Percentiles rank a stretch among this genome's conserved stretches.
Conservation (phyloP, 2,113 vertebrate species). For the Alexandromys fortis region DNA sequence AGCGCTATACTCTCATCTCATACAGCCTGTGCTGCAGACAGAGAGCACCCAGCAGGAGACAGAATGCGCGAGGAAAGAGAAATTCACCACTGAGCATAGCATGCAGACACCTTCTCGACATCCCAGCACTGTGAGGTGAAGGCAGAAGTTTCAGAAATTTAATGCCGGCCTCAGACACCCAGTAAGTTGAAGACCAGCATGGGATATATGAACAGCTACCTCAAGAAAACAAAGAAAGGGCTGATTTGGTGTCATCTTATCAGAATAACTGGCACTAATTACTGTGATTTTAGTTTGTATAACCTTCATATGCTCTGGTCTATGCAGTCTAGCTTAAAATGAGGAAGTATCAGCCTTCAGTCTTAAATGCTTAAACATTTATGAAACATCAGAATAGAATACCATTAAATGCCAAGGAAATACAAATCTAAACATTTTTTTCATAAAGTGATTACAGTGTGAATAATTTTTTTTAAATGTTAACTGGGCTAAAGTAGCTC, state of each 20-base stretch:
- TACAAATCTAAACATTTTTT: neutral
- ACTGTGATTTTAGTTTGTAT: neutral
- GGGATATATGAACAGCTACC: neutral
- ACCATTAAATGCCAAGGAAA: neutral
- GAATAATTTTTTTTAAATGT: neutral
- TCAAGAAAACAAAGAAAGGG: neutral
- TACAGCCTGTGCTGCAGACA: neutral
- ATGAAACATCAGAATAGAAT: neutral
- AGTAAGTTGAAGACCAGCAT: neutral
- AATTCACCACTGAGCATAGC: neutral
- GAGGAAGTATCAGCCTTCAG: neutral
- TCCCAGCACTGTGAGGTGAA: neutral
- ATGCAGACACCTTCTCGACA: neutral
- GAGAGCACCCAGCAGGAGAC: neutral
- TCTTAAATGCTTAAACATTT: slow-evolving; percentile 8
- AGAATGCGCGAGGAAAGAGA: neutral
- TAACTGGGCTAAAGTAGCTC: neutral
- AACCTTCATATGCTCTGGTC: neutral
- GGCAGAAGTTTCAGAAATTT: neutral
- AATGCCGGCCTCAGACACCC: neutral
- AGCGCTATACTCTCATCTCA: neutral
- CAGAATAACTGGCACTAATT: neutral
- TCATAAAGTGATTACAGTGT: neutral
- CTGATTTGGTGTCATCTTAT: neutral
- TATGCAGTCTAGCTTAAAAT: slow-evolving; percentile 11